Evolutionary conservation across 37 sponge, comb jelly and placozoan genomes (phyloP), one percentile per base, ranked within the genome.

Genomic region (Crambe crambe): DNA sequence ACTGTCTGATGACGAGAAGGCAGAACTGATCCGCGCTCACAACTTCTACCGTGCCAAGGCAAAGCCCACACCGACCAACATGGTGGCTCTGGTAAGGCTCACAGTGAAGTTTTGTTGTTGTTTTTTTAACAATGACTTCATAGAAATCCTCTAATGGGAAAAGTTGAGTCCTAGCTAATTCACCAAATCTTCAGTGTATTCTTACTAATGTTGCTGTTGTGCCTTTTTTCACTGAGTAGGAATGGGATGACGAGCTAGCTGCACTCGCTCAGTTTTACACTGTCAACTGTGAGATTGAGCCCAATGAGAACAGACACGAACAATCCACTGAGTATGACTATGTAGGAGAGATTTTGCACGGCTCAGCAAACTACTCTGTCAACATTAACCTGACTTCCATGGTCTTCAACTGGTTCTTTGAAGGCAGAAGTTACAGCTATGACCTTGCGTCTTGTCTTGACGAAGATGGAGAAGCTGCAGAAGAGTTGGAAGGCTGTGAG

Each of bases 41-140:
- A 81, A 81, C 37, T 30, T 29, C 23, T 72, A 60, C 64, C n/a
- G 82, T 2, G 31, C 67, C 47, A 41, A 38, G 29, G 82, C 72
- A 37, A 63, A 18, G 21, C 82, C 82, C 47, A 60, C 71, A 2
- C 62, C 82, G 18, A 72, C 73, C 31, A 72, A 81, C 73, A 81
- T 81, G 82, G 82, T 32, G 23, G 42, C 37, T 41, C 72, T 81
- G 73, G 82, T 81, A 61, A 81, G 82, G 2, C 4, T 38, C 12
- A 68, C 30, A n/a, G n/a, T n/a, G n/a, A n/a, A n/a, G n/a, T n/a
- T n/a, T n/a, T n/a, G n/a, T n/a, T n/a, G n/a, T n/a, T n/a, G n/a
- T n/a, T n/a, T n/a, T n/a, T n/a, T n/a, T n/a, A n/a, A n/a, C n/a
- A n/a, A n/a, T n/a, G n/a, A n/a, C n/a, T n/a, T n/a, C n/a, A n/a